Percentiles rank a stretch among this genome's conserved stretches.
Conservation (phyloP, 2,797 vertebrate genomes). For the Phalanger gymnotis region DNA sequence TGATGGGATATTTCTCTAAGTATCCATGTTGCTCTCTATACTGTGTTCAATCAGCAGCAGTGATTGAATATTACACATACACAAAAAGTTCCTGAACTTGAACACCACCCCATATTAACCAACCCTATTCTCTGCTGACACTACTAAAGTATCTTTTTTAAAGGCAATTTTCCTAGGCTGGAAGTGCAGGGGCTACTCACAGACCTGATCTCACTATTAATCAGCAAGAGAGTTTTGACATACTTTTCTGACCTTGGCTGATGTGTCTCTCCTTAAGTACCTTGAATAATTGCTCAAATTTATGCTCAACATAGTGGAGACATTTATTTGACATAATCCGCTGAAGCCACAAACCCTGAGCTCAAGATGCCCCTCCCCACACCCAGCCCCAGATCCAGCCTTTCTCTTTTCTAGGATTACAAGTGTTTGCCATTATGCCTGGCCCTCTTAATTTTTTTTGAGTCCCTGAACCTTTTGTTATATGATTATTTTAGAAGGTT, state of each 20-base stretch:
- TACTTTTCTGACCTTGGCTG: background rate
- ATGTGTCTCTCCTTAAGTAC: background rate
- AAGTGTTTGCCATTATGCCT: background rate
- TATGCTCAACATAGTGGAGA: background rate
- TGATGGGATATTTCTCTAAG: no score
- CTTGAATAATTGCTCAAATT: background rate
- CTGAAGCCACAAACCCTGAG: background rate
- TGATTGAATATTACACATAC: background rate
- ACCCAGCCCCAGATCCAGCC: no score
- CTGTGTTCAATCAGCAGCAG: no score
- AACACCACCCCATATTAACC: background rate
- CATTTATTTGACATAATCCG: background rate
- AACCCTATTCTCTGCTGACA: background rate
- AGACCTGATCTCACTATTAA: background rate
- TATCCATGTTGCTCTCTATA: no score
- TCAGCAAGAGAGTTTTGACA: background rate
- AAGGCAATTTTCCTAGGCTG: background rate
- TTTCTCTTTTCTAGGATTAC: background rate
- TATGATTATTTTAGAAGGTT: background rate
- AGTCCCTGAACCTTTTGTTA: background rate
- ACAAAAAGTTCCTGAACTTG: background rate
- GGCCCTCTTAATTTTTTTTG: background rate
- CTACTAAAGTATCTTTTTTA: no score
- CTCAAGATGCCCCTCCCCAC: rapidly evolving
- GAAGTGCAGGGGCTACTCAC: background rate